Evolutionary conservation across 2,888 invertebrate genomes (phyloP), one percentile per base, ranked within the genome.

Genomic region (Caenorhabditis plicata): DNA sequence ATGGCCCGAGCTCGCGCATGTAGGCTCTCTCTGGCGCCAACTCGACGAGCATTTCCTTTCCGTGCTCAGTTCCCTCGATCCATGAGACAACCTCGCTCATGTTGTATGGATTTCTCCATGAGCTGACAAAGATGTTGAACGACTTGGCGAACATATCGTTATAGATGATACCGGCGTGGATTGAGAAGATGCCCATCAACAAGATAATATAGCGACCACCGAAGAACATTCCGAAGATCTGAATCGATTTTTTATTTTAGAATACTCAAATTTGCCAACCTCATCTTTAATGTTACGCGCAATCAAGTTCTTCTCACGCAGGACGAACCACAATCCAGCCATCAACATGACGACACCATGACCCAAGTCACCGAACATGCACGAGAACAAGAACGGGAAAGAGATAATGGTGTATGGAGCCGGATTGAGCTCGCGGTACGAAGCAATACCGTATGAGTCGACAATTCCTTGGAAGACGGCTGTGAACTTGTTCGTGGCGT

Each of bases 331-430:
- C 39, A 88, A 87, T 15, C 90, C 95, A 83, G 93, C 92, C 5
- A 88, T 81, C 36, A 90, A 87, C 91, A 98, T 91, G 42, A 98
- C 85, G 0, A 89, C 29, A 49, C 95, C 96, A 83, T 98, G 96
- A 0, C 96, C 96, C 46, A 89, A 85, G 85, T 98, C 96, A 13
- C 96, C 95, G 85, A 96, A 96, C 95, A 96, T 96, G 68, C 95
- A 89, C 70, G 92, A 91, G 83, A 96, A 96, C 80, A 96, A 85
- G 85, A 96, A 96, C 48, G 95, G 95, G 83, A 96, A 96, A 4
- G 95, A 93, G 51, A 96, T 92, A 68, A 95, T 92, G 0, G 94
- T 92, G 83, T 92, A 98, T 0, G 93, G 92, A 0, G 95, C 91
- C 86, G 87, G 95, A 84, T 96, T 98, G 82, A 96, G 91, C 85